A percentile compares a stretch with the other conserved stretches of the same genome.
phyloP scores from a whole-genome alignment of 2,888 invertebrate species.

The Hymenopus coronatus region DNA sequence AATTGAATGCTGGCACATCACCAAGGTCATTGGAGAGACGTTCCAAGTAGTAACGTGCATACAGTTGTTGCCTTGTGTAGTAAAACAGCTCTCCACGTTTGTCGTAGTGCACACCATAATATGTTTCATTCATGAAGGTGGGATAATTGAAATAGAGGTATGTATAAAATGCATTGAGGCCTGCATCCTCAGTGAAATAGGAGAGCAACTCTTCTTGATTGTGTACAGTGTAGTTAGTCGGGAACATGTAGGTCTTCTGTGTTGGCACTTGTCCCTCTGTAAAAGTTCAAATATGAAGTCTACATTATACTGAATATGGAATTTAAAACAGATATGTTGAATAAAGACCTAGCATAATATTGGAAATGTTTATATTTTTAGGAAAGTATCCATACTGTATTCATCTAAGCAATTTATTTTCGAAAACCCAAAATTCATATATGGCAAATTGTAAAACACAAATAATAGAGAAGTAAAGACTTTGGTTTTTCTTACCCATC shows the following conservation, averaged over 20 bases:
- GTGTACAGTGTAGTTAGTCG: conserved; percentile 32
- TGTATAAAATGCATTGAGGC: conserved; percentile 64
- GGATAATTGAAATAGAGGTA: conserved; percentile 61
- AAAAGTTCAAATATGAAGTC: background rate
- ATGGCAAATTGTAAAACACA: too few species aligned
- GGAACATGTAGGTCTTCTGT: conserved; percentile 26
- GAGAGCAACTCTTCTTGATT: conserved; percentile 44
- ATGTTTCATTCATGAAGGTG: conserved; percentile 59
- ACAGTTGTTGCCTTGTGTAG: conserved; percentile 63
- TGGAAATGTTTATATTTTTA: too few species aligned
- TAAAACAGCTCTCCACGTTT: conserved; percentile 46
- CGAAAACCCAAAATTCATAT: too few species aligned
- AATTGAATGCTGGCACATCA: conserved; percentile 60
- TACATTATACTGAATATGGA: background rate
- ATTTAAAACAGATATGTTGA: background rate
- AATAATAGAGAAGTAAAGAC: background rate
- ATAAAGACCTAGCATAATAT: too few species aligned
- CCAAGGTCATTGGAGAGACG: conserved; percentile 67
- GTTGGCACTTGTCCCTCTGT: background rate
- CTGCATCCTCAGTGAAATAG: conserved; percentile 70
- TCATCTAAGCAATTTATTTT: too few species aligned
- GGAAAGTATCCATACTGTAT: too few species aligned
- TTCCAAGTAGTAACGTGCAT: conserved; percentile 71
- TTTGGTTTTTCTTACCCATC: background rate
- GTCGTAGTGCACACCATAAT: conserved; percentile 48